Conservation (phyloP, 2,113 vertebrate genomes). For the Progne subis region DNA sequence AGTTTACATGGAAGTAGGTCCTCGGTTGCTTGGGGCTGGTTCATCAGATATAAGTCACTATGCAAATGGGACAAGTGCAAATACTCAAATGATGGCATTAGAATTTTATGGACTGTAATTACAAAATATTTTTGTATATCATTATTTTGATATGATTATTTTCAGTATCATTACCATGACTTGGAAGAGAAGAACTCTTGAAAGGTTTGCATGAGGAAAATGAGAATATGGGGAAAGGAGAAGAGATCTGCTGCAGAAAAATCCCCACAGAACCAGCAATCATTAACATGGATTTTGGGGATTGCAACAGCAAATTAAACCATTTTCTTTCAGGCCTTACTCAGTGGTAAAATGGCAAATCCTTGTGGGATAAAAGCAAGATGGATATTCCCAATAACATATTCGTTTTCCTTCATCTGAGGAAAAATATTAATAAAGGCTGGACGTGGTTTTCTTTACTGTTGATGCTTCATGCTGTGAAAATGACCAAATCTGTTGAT, state of each 20-base stretch:
- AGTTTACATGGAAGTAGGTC: constrained; percentile 32
- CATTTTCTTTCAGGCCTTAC: background rate
- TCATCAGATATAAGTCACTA: background rate
- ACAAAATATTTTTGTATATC: background rate
- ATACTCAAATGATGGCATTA: background rate
- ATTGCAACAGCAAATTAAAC: background rate
- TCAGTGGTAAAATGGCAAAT: background rate
- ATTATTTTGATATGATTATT: background rate
- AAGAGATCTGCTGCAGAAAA: background rate
- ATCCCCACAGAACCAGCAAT: background rate
- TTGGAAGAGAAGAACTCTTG: background rate
- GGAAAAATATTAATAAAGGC: background rate
- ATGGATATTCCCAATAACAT: background rate
- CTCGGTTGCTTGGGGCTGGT: background rate
- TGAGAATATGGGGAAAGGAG: background rate
- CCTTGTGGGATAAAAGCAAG: background rate
- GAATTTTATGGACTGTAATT: background rate
- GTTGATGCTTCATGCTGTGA: background rate
- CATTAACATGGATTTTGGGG: background rate
- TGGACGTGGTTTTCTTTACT: background rate
- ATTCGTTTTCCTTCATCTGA: background rate
- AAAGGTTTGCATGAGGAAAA: background rate
- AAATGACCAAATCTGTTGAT: background rate
- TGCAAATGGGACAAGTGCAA: background rate
- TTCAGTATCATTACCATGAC: background rate